Evolutionary conservation across 2,797 vertebrate genomes (phyloP).

Genomic region (Astyanax mexicanus): DNA sequence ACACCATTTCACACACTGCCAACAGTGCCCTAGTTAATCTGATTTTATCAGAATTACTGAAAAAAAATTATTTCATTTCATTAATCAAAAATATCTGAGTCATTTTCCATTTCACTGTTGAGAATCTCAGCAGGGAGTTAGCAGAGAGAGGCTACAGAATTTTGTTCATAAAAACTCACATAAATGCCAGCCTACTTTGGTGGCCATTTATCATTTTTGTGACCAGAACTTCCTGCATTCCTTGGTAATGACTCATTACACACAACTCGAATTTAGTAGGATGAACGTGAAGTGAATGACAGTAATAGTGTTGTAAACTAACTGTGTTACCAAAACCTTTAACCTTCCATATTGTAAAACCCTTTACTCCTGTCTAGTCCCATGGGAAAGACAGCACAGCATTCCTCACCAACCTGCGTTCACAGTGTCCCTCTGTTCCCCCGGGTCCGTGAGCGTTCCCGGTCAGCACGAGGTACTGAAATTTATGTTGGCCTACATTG

Average conservation of each 20-base stretch:
- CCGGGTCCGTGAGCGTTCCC: conserved; percentile 31
- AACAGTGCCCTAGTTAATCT: too few species aligned
- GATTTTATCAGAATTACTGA: too few species aligned
- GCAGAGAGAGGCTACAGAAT: too few species aligned
- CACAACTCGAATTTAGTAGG: not conserved
- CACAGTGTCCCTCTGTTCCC: conserved; percentile 35
- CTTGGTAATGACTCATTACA: not conserved
- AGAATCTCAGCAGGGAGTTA: too few species aligned
- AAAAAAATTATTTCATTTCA: too few species aligned
- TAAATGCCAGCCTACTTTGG: not conserved
- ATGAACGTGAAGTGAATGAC: not conserved
- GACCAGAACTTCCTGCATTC: not conserved
- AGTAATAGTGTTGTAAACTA: not conserved
- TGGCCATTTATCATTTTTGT: not conserved
- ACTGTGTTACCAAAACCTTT: too few species aligned
- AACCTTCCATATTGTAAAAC: not conserved
- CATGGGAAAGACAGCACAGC: not conserved
- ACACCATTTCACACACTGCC: too few species aligned
- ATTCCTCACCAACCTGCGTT: conserved; percentile 28
- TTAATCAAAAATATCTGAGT: too few species aligned
- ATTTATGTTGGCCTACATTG: conserved; percentile 40
- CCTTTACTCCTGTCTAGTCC: not conserved
- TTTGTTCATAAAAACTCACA: too few species aligned
- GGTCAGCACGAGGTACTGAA: conserved; percentile 34
- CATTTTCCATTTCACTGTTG: too few species aligned